Evolutionary conservation across 2,113 vertebrate genomes (phyloP).

Genomic region (Ptilonorhynchus violaceus): DNA sequence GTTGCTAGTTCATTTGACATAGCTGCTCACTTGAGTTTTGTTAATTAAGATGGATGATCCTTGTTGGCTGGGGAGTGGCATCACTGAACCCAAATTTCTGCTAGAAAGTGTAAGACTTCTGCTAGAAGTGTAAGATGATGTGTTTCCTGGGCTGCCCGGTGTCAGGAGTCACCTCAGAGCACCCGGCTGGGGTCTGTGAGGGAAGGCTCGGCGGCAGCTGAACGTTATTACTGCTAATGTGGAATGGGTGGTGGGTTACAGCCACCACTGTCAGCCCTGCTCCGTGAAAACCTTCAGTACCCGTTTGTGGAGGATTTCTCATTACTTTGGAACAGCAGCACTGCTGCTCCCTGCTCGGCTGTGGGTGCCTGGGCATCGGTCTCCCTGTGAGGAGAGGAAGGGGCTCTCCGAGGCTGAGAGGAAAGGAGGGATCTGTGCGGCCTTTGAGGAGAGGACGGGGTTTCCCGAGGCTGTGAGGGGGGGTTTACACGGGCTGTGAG

Average conservation of each 20-base stretch:
- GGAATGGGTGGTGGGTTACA: rapidly evolving
- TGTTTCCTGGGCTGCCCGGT: not conserved
- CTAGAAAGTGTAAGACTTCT: too few relatives aligned
- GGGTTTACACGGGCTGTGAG: not conserved
- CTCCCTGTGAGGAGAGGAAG: not conserved
- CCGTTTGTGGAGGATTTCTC: not conserved
- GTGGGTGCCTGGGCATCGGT: rapidly evolving
- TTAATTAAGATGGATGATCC: not conserved
- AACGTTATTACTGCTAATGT: rapidly evolving
- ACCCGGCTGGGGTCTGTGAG: rapidly evolving
- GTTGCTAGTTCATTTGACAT: not conserved
- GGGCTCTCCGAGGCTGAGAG: rapidly evolving
- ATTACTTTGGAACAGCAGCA: not conserved
- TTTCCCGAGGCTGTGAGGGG: not conserved
- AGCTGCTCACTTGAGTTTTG: not conserved
- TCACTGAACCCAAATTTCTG: not conserved
- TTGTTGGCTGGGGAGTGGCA: not conserved
- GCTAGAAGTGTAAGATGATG: not conserved
- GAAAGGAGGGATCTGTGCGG: not conserved
- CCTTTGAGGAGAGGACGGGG: not conserved
- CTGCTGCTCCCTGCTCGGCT: not conserved
- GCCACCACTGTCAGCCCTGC: rapidly evolving
- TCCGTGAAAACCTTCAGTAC: not conserved
- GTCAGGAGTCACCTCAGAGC: not conserved
- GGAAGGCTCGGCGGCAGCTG: not conserved